Evolutionary conservation across 2,113 vertebrate genomes (phyloP).

Genomic region (Elaphurus davidianus): DNA sequence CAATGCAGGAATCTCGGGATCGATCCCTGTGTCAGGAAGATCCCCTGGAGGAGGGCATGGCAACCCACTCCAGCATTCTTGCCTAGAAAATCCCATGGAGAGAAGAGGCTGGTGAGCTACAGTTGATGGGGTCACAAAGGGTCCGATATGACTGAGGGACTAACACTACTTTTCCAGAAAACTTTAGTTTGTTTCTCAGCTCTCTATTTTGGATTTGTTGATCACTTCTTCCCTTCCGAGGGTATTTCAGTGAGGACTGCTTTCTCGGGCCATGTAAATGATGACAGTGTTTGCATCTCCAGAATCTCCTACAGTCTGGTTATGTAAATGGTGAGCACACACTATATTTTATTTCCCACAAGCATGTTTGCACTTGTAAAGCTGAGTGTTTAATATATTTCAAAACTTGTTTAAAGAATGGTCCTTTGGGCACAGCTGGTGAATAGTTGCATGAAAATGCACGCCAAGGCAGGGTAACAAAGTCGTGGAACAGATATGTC

Average conservation of each 20-base stretch:
- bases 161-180: not conserved
- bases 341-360: constrained; percentile 31
- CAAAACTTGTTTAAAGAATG: constrained; percentile 32
- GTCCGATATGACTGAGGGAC: not conserved
- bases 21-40: not conserved
- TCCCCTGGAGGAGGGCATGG: not conserved
- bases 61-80: not conserved
- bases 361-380: constrained; percentile 1
- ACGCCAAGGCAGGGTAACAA: not conserved
- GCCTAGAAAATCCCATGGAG: not conserved
- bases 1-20: not conserved
- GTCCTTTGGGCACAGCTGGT: not conserved
- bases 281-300: constrained; percentile 51
- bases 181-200: constrained; percentile 13
- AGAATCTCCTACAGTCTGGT: constrained; percentile 42
- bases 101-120: not conserved
- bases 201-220: not conserved
- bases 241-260: not conserved
- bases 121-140: not conserved
- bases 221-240: not conserved
- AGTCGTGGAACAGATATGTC: not conserved
- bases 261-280: not conserved
- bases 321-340: constrained; percentile 40
- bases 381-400: constrained; percentile 39
- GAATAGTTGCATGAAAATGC: not conserved